These are phyloP conservation scores for Motacilla tschutschensis DNA, from an alignment of 2,113 vertebrate genomes.

Conservation along the genomic window DNA sequence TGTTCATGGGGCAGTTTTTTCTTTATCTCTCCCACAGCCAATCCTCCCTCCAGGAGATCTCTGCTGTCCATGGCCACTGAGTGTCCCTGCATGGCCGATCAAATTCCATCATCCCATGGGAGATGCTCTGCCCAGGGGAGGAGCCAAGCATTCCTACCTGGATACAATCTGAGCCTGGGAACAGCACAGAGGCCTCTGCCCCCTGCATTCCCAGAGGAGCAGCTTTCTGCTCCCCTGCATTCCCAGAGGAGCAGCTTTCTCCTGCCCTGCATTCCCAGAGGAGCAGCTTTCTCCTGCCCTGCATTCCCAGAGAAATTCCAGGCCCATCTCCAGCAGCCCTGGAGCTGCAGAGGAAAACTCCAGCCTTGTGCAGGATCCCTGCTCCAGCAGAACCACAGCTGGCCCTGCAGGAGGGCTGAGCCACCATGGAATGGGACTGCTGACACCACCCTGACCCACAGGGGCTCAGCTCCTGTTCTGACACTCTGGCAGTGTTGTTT, in stretches of 20 bases:
- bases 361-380: not conserved
- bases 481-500: not conserved
- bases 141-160: not conserved
- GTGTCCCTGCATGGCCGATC: not conserved
- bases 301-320: not conserved
- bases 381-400: not conserved
- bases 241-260: not conserved
- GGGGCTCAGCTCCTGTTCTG: fast-evolving
- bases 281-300: not conserved
- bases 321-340: not conserved
- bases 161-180: not conserved
- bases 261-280: not conserved
- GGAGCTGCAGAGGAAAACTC: not conserved
- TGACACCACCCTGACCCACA: not conserved
- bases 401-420: not conserved
- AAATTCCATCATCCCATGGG: not conserved
- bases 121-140: not conserved
- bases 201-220: not conserved
- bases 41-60: not conserved
- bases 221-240: not conserved
- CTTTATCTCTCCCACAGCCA: not conserved
- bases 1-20: not conserved
- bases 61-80: not conserved
- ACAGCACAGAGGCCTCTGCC: not conserved
- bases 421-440: not conserved